A percentile compares a stretch with the other conserved stretches of the same genome.
phyloP scores from a whole-genome alignment of 1,140 invertebrate species.

The Drosophila mojavensis region DNA sequence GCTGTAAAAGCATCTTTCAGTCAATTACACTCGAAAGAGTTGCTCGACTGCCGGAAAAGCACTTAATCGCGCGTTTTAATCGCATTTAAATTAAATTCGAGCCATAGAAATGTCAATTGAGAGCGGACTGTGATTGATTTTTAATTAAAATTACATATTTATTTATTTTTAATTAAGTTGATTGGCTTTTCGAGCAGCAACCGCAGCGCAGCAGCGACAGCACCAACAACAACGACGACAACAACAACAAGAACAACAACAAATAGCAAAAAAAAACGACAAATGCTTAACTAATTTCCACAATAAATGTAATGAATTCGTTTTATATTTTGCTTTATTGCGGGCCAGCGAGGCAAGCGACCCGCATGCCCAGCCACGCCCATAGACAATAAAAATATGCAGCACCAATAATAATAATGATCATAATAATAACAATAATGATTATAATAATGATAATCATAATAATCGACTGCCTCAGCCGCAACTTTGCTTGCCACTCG shows the following conservation, averaged over 20 bases:
- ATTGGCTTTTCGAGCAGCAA: slow-evolving; percentile 60
- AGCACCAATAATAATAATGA: slow-evolving; percentile 32
- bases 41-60: slow-evolving; percentile 4
- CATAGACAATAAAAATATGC: slow-evolving; percentile 19
- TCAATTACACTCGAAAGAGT: slow-evolving; percentile 29
- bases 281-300: slow-evolving; percentile 64
- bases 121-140: slow-evolving; percentile 66
- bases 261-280: background rate
- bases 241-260: slow-evolving; percentile 16
- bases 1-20: slow-evolving; percentile 9
- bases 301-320: slow-evolving; percentile 43
- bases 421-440: slow-evolving; percentile 28
- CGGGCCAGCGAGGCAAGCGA: background rate
- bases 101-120: slow-evolving; percentile 40
- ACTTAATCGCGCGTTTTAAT: slow-evolving; percentile 25
- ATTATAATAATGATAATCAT: slow-evolving; percentile 34
- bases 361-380: background rate
- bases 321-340: slow-evolving; percentile 33
- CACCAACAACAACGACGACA: too few relatives aligned
- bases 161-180: slow-evolving; percentile 77
- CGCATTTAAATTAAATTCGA: slow-evolving; percentile 21
- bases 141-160: slow-evolving; percentile 78
- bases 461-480: slow-evolving; percentile 39
- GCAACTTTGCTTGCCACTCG: slow-evolving; percentile 23
- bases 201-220: slow-evolving; percentile 35